Conservation (phyloP, 2,888 invertebrate genomes). For the Chaetogeoica ovagalla region DNA sequence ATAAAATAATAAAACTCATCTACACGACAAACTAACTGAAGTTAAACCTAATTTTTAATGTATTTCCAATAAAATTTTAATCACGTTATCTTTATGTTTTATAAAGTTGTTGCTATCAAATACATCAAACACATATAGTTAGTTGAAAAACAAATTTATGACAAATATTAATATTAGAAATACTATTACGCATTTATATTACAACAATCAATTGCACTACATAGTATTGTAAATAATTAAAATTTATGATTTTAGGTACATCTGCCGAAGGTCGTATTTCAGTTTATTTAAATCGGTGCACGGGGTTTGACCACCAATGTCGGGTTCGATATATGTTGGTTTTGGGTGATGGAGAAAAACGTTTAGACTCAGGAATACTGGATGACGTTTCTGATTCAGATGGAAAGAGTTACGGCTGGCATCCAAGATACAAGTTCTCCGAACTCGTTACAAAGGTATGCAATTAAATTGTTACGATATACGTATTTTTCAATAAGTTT, state of each 20-base stretch:
- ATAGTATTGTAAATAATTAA: neutral
- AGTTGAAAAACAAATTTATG: too few species aligned
- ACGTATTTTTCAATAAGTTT: neutral
- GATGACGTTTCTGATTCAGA: conserved; percentile 74
- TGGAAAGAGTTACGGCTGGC: conserved; percentile 73
- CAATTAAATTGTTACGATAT: neutral
- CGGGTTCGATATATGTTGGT: conserved; percentile 72
- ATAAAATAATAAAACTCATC: too few species aligned
- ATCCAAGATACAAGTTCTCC: conserved; percentile 67
- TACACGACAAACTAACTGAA: too few species aligned
- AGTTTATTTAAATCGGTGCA: conserved; percentile 71
- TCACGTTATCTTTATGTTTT: too few species aligned
- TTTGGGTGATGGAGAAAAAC: conserved; percentile 70
- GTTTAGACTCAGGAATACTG: conserved; percentile 70
- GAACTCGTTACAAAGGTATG: conserved; percentile 64
- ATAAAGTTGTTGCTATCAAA: too few species aligned
- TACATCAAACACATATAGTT: too few species aligned
- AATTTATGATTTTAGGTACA: conserved; percentile 10
- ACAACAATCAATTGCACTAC: neutral
- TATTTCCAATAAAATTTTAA: too few species aligned
- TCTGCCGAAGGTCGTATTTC: conserved; percentile 61
- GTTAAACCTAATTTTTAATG: too few species aligned
- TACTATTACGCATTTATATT: too few species aligned
- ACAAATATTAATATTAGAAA: too few species aligned
- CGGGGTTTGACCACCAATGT: conserved; percentile 80